Evolutionary conservation across 2,888 invertebrate genomes (phyloP), one percentile per base, ranked within the genome.

Genomic region (Cerceris rybyensis): DNA sequence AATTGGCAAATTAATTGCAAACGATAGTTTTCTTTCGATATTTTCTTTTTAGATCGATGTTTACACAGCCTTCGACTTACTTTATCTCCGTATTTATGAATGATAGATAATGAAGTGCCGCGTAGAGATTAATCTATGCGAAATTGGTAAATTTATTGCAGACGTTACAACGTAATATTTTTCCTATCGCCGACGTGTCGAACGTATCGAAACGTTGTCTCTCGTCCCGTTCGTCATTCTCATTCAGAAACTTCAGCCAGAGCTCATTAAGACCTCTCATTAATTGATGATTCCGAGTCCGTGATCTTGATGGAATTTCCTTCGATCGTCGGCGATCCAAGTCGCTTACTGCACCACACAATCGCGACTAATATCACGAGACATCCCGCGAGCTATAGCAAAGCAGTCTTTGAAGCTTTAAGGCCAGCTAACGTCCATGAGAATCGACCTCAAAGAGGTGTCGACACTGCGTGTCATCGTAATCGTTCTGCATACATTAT

Each of bases 341-440:
- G 55, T n/a, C 52, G 60, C 28, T 78, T 49, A 17, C 28, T 28
- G 63, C 7, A n/a, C 43, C 52, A 17, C 17, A 43, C 72, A 60
- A 54, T 70, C 75, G 59, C 54, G 50, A 52, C 50, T 72, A 66
- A 65, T 78, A 76, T 77, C 75, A 7, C 16, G 58, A 59, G 54
- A 66, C 73, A 70, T 58, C 67, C 70, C 71, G 69, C 60, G 50
- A 68, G 78, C 59, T 69, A 55, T 63, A 71, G 63, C 75, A 41
- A 72, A 71, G 63, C 75, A 41, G 75, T 59, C 80, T 80, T 76
- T 50, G 75, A 82, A 55, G 72, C 63, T 72, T 60, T 86, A 87
- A 86, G 85, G 87, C 78, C 80, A 78, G 70, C 57, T 50, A 43
- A 58, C 66, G 85, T 83, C 87, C 86, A 78, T 87, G 83, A 87